phyloP scores from a whole-genome alignment of 2,888 invertebrate genomes.

The Xestia xanthographa region DNA sequence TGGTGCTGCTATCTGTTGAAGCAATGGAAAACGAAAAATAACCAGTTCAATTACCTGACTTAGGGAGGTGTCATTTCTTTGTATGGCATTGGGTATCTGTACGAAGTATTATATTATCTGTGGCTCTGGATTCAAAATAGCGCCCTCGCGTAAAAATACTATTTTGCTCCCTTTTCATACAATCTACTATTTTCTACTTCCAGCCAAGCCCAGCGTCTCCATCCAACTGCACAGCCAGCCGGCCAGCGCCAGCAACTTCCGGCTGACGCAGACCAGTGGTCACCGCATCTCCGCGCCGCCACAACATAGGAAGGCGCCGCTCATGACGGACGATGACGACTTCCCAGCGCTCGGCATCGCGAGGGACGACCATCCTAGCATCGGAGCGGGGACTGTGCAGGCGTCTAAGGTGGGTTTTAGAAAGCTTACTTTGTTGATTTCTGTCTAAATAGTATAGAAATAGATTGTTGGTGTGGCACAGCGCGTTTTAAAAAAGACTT shows the following conservation, averaged over 20 bases:
- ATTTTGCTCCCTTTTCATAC: no score
- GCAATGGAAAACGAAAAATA: no score
- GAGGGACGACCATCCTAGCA: conserved; percentile 85
- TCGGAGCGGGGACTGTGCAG: conserved; percentile 82
- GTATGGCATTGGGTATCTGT: no score
- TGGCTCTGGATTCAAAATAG: no score
- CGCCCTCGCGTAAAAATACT: no score
- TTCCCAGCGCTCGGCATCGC: conserved; percentile 76
- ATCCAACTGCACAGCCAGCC: conserved; percentile 88
- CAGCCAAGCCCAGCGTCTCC: conserved; percentile 88
- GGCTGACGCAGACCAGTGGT: conserved; percentile 83
- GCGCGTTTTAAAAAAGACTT: not conserved
- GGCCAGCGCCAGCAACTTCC: conserved; percentile 87
- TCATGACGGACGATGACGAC: conserved; percentile 71
- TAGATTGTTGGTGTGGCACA: not conserved
- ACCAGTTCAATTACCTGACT: no score
- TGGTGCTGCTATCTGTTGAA: no score
- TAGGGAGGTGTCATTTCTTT: no score
- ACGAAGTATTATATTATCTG: no score
- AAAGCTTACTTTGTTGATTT: not conserved
- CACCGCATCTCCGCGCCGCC: conserved; percentile 79
- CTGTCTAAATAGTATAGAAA: not conserved
- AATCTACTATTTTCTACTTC: no score
- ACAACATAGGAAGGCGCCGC: conserved; percentile 64
- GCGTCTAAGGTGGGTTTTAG: conserved; percentile 81